phyloP scores from a whole-genome alignment of 2,888 invertebrate genomes.

The Ennomos erosarius region DNA sequence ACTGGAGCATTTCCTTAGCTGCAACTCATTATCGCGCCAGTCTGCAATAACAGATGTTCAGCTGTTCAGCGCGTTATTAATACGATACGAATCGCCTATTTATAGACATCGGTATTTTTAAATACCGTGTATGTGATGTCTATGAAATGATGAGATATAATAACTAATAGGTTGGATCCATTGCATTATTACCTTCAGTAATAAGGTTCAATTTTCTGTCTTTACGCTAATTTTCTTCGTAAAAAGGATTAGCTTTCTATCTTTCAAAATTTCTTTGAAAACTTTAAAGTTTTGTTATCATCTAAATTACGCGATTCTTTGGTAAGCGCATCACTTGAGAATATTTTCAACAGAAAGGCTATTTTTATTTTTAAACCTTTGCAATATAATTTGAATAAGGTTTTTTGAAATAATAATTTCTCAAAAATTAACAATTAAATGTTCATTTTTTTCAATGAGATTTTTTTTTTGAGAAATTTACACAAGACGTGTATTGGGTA shows the following conservation, averaged over 20 bases:
- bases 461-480: too few relatives aligned
- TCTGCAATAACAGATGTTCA: constrained; percentile 70
- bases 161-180: constrained; percentile 8
- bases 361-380: too few relatives aligned
- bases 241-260: neutral
- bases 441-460: too few relatives aligned
- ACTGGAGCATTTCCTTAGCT: constrained; percentile 35
- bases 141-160: constrained; percentile 22
- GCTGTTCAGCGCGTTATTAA: constrained; percentile 66
- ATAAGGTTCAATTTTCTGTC: neutral
- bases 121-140: constrained; percentile 28
- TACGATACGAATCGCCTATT: constrained; percentile 60
- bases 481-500: too few relatives aligned
- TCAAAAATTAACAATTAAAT: too few relatives aligned
- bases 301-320: too few relatives aligned
- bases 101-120: constrained; percentile 43
- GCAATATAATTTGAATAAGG: too few relatives aligned
- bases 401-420: too few relatives aligned
- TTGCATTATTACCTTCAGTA: neutral
- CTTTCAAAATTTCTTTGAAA: neutral
- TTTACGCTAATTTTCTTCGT: neutral
- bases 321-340: too few relatives aligned
- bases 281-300: too few relatives aligned
- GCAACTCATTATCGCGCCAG: constrained; percentile 61
- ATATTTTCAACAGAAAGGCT: too few relatives aligned